Base-by-base conservation (phyloP, 2,888 invertebrate genomes). In the Erynnis tages region DNA sequence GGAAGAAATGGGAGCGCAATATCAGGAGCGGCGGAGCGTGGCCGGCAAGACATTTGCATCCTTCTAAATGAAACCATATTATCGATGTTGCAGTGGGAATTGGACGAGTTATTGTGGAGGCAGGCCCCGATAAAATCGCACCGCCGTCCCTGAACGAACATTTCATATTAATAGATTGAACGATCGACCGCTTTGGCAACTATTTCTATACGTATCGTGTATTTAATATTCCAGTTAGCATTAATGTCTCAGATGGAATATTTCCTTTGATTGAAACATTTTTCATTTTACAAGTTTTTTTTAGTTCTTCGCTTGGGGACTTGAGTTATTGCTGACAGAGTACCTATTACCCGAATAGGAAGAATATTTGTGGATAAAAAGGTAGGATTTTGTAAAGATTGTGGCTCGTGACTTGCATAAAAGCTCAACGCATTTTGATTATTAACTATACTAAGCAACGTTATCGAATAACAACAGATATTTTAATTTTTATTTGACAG, bases 21-120 rank as follows among this genome's bases (percentile, higher is more conserved):
- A 86, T 83, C 72, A 77, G 62, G 69, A 73, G 71, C 77, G 71
- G 63, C 64, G 73, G 67, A 75, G 76, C 76, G 69, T 67, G 68
- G 66, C 65, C 71, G 68, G 61, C 63, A 65, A 71, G 73, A 81
- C 76, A 82, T 86, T 84, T 83, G 81, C 84, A 82, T 81, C 78
- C 67, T 63, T 63, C 61, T 61, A 69, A 73, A 73, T 71, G 71
- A 74, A 72, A 72, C 66, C 69, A 66, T 69, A 66, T 77, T 81
- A 79, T 75, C 75, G 71, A 75, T 75, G 69, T 76, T 73, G 71
- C 67, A 61, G 66, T 67, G 68, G 66, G 69, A 69, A 77, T 75
- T 74, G 71, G 65, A 66, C 61, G 60, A 74, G 65, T 73, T 74
- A 71, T 73, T 69, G 69, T 69, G 67, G 68, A 68, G 60, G 60